Conservation (phyloP, 2,797 vertebrate species). For the Anguilla obscura region DNA sequence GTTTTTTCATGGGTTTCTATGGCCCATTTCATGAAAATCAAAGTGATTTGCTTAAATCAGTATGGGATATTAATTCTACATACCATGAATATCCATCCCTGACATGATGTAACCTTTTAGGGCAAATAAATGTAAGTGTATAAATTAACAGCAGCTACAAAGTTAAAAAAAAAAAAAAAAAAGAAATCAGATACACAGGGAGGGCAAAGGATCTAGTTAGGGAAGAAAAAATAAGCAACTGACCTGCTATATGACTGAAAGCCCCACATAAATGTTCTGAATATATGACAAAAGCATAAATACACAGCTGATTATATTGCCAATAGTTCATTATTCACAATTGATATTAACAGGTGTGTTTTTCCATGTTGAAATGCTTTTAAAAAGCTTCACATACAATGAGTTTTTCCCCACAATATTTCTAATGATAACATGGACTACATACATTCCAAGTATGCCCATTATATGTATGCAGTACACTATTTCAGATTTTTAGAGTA, state of each 20-base stretch:
- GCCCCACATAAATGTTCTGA: neutral
- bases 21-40: no score
- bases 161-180: no score
- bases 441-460: constrained; percentile 18
- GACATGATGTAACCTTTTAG: neutral
- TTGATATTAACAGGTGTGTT: neutral
- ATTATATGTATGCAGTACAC: constrained; percentile 56
- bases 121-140: neutral
- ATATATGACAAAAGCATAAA: neutral
- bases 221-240: no score
- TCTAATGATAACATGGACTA: neutral
- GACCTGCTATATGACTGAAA: neutral
- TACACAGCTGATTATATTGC: neutral
- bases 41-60: neutral
- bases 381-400: neutral
- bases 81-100: neutral
- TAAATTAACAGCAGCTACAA: no score
- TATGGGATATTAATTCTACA: neutral
- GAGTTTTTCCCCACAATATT: neutral
- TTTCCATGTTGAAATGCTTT: neutral
- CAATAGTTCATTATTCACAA: neutral
- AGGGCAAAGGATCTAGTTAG: no score
- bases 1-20: no score
- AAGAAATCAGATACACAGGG: no score
- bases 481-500: constrained; percentile 50